A percentile compares a stretch with the other conserved stretches of the same genome.
phyloP scores from a whole-genome alignment of 2,113 vertebrate species.

The Alexandromys fortis region DNA sequence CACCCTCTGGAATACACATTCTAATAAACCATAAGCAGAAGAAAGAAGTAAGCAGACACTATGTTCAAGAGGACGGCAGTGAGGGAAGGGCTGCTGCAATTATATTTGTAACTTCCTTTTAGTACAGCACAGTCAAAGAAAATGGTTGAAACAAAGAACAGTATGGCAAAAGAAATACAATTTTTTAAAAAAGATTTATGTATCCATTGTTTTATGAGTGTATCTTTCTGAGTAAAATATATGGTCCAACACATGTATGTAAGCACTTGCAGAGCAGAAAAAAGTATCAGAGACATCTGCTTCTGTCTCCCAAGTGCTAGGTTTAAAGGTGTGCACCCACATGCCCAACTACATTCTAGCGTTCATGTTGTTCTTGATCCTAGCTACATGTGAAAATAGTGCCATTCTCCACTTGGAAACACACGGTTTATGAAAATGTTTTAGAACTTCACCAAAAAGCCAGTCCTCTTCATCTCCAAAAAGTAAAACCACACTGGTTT shows the following conservation, averaged over 20 bases:
- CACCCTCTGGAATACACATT: neutral
- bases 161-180: neutral
- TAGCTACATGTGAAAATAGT: neutral
- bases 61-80: neutral
- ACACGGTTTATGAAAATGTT: neutral
- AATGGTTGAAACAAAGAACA: neutral
- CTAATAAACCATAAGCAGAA: neutral
- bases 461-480: neutral
- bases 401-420: neutral
- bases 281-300: neutral
- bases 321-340: neutral
- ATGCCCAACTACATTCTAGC: neutral
- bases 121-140: constrained; percentile 12
- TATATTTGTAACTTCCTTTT: constrained; percentile 3
- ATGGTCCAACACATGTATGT: neutral
- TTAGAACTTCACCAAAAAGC: neutral
- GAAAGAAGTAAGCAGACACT: neutral
- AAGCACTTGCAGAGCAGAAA: neutral
- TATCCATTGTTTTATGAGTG: neutral
- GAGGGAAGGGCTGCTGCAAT: neutral
- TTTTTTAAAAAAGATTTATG: neutral
- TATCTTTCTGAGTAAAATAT: neutral
- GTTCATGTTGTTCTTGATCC: neutral
- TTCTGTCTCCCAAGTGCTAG: neutral
- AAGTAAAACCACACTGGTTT: neutral